These are phyloP conservation scores for Acanthurus leucopareius DNA, from an alignment of 2,797 vertebrate species.

Conservation along the genomic window DNA sequence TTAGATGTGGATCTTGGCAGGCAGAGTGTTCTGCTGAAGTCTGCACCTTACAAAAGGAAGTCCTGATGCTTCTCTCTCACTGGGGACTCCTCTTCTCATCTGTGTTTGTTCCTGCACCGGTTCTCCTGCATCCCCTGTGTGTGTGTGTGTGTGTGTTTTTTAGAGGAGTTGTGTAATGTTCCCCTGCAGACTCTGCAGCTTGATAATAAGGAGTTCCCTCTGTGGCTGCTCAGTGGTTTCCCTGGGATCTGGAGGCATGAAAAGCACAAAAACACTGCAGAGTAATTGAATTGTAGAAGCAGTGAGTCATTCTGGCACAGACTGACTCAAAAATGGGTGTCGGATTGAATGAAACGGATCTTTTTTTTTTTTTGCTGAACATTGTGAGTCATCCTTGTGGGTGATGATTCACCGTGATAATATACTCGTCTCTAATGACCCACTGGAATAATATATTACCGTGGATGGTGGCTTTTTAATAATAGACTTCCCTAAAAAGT, in stretches of 20 bases:
- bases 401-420: slow-evolving; percentile 16
- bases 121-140: slow-evolving; percentile 30
- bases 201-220: slow-evolving; percentile 51
- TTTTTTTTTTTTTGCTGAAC: slow-evolving; percentile 5
- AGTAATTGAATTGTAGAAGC: slow-evolving; percentile 68
- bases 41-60: slow-evolving; percentile 28
- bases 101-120: slow-evolving; percentile 18
- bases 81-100: slow-evolving; percentile 21
- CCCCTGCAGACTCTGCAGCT: slow-evolving; percentile 56
- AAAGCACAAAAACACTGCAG: slow-evolving; percentile 67
- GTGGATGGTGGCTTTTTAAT: slow-evolving; percentile 17
- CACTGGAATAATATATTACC: not conserved
- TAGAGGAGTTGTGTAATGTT: slow-evolving; percentile 22
- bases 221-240: slow-evolving; percentile 46
- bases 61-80: slow-evolving; percentile 10
- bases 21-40: slow-evolving; percentile 32
- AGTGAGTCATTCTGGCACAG: slow-evolving; percentile 37
- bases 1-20: not conserved
- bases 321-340: not conserved
- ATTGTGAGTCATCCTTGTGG: slow-evolving; percentile 36
- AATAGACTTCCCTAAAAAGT: slow-evolving; percentile 6
- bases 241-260: slow-evolving; percentile 49
- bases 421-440: slow-evolving; percentile 21
- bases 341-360: slow-evolving; percentile 30
- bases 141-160: slow-evolving; percentile 10